Evolutionary conservation across 2,797 vertebrate species (phyloP).

Genomic region (Galago senegalensis): DNA sequence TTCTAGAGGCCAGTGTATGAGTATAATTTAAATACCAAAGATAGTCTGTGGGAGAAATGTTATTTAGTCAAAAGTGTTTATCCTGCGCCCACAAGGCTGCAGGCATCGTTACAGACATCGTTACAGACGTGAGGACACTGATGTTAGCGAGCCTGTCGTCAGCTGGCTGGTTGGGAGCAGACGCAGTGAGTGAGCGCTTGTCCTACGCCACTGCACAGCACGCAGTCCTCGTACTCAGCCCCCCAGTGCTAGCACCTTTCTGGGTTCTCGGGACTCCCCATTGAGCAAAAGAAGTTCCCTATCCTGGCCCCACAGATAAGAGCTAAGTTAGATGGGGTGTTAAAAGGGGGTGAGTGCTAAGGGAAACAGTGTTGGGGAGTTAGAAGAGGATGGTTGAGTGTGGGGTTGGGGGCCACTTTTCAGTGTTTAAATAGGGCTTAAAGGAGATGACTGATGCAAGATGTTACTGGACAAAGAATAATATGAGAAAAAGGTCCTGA

Average conservation of each 20-base stretch:
- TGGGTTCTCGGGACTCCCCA: not conserved
- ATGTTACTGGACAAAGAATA: not conserved
- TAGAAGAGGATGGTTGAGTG: not conserved
- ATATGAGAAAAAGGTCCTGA: not conserved
- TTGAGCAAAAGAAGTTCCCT: not conserved
- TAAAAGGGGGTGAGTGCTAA: not conserved
- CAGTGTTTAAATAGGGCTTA: not conserved
- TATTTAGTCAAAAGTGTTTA: not conserved
- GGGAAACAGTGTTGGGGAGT: not conserved
- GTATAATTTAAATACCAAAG: not conserved
- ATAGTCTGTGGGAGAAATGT: not conserved
- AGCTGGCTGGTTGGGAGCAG: not conserved
- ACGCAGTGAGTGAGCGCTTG: not conserved
- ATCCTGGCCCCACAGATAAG: not conserved
- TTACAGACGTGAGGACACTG: not conserved
- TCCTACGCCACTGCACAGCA: fast-evolving
- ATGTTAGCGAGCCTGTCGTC: not conserved
- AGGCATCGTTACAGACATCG: not conserved
- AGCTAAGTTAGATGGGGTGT: not conserved
- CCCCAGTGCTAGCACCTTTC: not conserved
- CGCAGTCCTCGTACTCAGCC: not conserved
- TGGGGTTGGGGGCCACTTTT: not conserved
- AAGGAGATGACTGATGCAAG: not conserved
- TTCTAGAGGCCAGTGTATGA: not conserved
- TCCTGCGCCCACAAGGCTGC: not conserved